Conservation (phyloP, 1,140 invertebrate genomes). For the Lethocerus indicus region DNA sequence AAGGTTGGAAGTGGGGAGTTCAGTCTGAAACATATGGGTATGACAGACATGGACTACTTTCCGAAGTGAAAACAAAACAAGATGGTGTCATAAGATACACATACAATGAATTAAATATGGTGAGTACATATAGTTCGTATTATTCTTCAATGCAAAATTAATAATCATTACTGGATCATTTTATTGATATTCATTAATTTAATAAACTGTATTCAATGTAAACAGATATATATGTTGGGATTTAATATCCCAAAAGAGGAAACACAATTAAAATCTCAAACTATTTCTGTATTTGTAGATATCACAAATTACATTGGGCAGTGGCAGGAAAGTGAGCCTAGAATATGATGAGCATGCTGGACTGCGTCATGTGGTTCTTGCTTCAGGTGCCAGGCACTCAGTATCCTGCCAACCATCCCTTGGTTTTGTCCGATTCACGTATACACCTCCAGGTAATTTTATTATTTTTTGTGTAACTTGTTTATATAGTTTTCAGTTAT, state of each 20-base stretch:
- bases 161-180: background rate
- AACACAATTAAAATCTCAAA: background rate
- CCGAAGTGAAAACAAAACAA: conserved; percentile 63
- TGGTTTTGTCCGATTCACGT: conserved; percentile 73
- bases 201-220: too few relatives aligned
- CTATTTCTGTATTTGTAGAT: conserved; percentile 28
- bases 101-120: conserved; percentile 70
- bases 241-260: background rate
- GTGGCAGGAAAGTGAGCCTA: conserved; percentile 66
- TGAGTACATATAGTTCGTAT: conserved; percentile 18
- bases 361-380: conserved; percentile 64
- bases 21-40: conserved; percentile 74
- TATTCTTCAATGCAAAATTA: background rate
- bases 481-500: too few relatives aligned
- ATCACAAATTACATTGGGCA: conserved; percentile 77
- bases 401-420: conserved; percentile 59
- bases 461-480: too few relatives aligned
- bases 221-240: too few relatives aligned
- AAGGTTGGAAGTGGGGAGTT: conserved; percentile 78
- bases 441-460: conserved; percentile 50
- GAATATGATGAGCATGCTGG: conserved; percentile 79
- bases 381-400: conserved; percentile 67
- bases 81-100: conserved; percentile 56
- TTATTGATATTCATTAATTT: background rate
- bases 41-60: conserved; percentile 66